These are phyloP conservation scores for Clarias laeviceps DNA, from an alignment of 2,797 vertebrate genomes.

Conservation along the genomic window DNA sequence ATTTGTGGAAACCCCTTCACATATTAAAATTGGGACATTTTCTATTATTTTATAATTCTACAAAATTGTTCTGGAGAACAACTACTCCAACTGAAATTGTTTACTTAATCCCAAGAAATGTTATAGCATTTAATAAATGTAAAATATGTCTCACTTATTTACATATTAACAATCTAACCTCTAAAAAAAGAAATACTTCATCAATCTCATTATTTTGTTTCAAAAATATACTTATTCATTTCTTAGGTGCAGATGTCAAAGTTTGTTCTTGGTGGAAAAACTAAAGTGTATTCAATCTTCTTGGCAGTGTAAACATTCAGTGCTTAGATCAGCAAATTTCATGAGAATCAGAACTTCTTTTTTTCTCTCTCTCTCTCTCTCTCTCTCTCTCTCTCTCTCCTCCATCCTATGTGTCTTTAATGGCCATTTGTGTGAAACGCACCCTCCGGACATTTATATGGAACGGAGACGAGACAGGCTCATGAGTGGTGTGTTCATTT, in stretches of 20 bases:
- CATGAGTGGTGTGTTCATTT: slow-evolving; percentile 63
- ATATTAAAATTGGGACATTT: background rate
- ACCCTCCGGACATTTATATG: slow-evolving; percentile 38
- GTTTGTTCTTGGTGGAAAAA: background rate
- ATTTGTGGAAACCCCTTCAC: background rate
- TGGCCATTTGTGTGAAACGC: slow-evolving; percentile 42
- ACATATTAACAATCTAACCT: background rate
- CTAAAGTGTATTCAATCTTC: background rate
- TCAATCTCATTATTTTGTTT: background rate
- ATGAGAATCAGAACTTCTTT: background rate
- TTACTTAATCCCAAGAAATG: background rate
- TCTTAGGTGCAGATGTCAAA: background rate
- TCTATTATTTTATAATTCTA: background rate
- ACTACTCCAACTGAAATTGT: background rate
- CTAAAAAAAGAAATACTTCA: background rate
- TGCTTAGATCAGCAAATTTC: background rate
- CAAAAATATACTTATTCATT: background rate
- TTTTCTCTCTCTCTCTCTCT: no score
- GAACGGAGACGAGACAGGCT: slow-evolving; percentile 62
- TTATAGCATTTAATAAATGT: background rate
- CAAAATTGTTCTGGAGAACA: background rate
- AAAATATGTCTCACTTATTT: background rate
- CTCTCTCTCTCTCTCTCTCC: background rate
- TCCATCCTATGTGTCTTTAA: slow-evolving; percentile 24
- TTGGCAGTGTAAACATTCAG: background rate